These are phyloP conservation scores for Vanessa cardui DNA, from an alignment of 2,888 invertebrate species.

Conservation along the genomic window DNA sequence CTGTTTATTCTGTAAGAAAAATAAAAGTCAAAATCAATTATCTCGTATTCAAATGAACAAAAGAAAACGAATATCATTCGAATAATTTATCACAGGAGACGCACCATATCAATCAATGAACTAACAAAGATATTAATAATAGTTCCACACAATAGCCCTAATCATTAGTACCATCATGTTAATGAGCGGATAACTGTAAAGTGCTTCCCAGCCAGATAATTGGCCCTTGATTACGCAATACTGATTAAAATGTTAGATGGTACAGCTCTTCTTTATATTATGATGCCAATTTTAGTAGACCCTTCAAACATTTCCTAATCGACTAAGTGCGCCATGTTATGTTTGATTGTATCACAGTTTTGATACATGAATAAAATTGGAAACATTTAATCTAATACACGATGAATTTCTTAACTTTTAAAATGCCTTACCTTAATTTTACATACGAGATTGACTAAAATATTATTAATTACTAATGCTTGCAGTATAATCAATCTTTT, in stretches of 20 bases:
- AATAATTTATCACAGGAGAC: conserved; percentile 23
- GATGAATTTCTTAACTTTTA: no score
- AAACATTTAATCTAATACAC: no score
- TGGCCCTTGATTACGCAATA: conserved; percentile 53
- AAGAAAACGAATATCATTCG: conserved; percentile 27
- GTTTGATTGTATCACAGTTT: neutral
- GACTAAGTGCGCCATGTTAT: neutral
- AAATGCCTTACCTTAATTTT: no score
- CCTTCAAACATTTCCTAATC: conserved; percentile 29
- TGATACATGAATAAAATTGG: no score
- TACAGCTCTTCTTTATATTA: conserved; percentile 42
- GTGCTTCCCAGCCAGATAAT: conserved; percentile 49
- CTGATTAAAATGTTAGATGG: conserved; percentile 48
- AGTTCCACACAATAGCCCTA: conserved; percentile 44
- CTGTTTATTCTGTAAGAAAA: neutral
- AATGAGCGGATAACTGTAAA: conserved; percentile 50
- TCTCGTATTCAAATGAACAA: conserved; percentile 22
- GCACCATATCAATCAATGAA: conserved; percentile 48
- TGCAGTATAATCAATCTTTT: no score
- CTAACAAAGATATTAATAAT: conserved; percentile 52
- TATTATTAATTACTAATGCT: no score
- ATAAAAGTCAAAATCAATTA: neutral
- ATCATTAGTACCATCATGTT: conserved; percentile 48
- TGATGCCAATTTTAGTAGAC: conserved; percentile 35
- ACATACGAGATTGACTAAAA: no score